A percentile compares a stretch with the other conserved stretches of the same genome.
phyloP scores from a whole-genome alignment of 2,888 invertebrate species.

The Chromoteleia sp. region DNA sequence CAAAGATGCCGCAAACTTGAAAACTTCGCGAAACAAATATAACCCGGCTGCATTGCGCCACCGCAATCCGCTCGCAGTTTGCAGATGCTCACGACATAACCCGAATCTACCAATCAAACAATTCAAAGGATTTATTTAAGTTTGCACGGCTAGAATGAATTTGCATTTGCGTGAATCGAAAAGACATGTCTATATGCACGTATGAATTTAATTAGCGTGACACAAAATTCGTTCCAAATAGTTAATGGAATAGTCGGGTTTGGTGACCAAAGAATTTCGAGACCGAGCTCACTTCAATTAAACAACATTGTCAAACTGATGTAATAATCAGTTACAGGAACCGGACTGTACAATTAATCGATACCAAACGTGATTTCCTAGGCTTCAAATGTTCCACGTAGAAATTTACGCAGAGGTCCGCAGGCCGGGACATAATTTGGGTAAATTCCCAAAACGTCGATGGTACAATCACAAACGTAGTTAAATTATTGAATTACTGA shows the following conservation, averaged over 20 bases:
- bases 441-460: too few species aligned
- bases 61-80: constrained; percentile 13
- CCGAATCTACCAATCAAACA: constrained; percentile 51
- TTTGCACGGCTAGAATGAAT: constrained; percentile 30
- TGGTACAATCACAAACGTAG: too few species aligned
- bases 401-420: neutral
- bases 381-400: neutral
- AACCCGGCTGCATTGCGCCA: constrained; percentile 46
- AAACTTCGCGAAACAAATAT: constrained; percentile 75
- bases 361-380: constrained; percentile 1
- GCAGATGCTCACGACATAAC: constrained; percentile 24
- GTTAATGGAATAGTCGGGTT: constrained; percentile 82
- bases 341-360: constrained; percentile 2
- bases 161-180: constrained; percentile 50
- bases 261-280: constrained; percentile 75
- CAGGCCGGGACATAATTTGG: neutral
- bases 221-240: constrained; percentile 73
- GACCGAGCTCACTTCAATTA: constrained; percentile 76
- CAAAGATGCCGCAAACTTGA: constrained; percentile 73
- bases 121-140: constrained; percentile 60
- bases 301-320: constrained; percentile 41
- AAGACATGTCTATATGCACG: constrained; percentile 30
- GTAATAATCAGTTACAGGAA: constrained; percentile 18
- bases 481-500: too few species aligned
- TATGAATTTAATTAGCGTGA: constrained; percentile 58